phyloP scores from a whole-genome alignment of 64 coral and sea anemone genomes.

The Acropora yongei region DNA sequence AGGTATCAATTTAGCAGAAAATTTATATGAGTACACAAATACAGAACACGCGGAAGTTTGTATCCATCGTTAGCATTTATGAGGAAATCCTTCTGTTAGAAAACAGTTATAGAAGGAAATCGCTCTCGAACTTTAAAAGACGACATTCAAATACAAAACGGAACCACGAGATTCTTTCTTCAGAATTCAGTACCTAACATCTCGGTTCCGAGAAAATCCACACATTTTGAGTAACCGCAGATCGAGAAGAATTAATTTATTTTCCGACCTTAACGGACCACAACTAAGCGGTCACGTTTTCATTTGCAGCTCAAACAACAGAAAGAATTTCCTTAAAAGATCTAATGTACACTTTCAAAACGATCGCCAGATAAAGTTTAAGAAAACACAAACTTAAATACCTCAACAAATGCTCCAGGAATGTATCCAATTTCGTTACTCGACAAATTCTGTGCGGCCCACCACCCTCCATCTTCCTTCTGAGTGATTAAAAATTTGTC shows the following conservation, averaged over 20 bases:
- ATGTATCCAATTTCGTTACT: conserved; percentile 73
- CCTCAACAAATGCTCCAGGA: conserved; percentile 60
- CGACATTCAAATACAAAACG: too few relatives aligned
- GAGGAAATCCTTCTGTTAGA: background rate
- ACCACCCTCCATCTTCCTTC: conserved; percentile 51
- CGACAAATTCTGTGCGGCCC: conserved; percentile 50
- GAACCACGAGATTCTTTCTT: background rate
- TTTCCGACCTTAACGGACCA: background rate
- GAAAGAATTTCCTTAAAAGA: background rate
- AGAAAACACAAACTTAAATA: conserved; percentile 33
- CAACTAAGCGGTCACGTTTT: background rate
- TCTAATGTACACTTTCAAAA: background rate
- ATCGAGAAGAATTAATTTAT: background rate
- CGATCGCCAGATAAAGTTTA: background rate
- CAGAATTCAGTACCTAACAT: background rate
- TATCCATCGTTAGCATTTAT: background rate
- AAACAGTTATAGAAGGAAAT: background rate
- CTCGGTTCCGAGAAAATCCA: background rate
- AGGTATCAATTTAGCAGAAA: background rate
- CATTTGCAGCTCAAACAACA: conserved; percentile 24
- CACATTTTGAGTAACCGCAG: too few relatives aligned
- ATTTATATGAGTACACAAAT: background rate
- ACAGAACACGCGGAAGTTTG: background rate
- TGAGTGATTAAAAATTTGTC: conserved; percentile 64
- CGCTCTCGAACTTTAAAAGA: background rate